phyloP scores from a whole-genome alignment of 2,888 invertebrate genomes.

The Choristoneura rosaceana region DNA sequence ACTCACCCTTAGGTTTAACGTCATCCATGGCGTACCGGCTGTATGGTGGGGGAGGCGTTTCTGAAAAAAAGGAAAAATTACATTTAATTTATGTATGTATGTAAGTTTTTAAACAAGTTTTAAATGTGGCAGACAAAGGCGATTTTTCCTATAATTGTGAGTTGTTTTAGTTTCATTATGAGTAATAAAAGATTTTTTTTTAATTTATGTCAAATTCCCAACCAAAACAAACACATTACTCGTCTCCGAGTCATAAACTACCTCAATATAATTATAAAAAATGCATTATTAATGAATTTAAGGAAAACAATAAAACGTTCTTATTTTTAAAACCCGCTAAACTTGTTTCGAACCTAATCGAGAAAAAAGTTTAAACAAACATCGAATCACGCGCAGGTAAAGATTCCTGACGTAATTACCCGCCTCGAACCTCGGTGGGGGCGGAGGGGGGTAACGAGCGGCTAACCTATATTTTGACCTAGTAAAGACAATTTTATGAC shows the following conservation, averaged over 20 bases:
- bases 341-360: constrained; percentile 28
- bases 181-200: not conserved
- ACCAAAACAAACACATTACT: constrained; percentile 4
- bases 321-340: constrained; percentile 25
- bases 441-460: constrained; percentile 25
- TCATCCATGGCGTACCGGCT: constrained; percentile 90
- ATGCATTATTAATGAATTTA: constrained; percentile 15
- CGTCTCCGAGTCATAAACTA: constrained; percentile 1
- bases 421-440: constrained; percentile 52
- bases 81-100: too few species aligned
- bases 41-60: constrained; percentile 94
- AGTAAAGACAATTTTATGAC: constrained; percentile 64
- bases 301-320: constrained; percentile 29
- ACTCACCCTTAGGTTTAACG: constrained; percentile 92
- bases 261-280: constrained; percentile 17
- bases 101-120: not conserved
- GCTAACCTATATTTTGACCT: constrained; percentile 75
- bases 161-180: too few species aligned
- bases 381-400: constrained; percentile 69
- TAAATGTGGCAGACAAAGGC: too few species aligned
- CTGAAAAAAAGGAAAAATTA: constrained; percentile 83
- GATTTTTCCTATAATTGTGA: too few species aligned
- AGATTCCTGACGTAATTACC: constrained; percentile 67
- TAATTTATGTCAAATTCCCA: not conserved
- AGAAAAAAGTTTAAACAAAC: constrained; percentile 69